These are phyloP conservation scores for Coenonympha glycerion DNA, from an alignment of 2,888 invertebrate genomes.

Conservation along the genomic window DNA sequence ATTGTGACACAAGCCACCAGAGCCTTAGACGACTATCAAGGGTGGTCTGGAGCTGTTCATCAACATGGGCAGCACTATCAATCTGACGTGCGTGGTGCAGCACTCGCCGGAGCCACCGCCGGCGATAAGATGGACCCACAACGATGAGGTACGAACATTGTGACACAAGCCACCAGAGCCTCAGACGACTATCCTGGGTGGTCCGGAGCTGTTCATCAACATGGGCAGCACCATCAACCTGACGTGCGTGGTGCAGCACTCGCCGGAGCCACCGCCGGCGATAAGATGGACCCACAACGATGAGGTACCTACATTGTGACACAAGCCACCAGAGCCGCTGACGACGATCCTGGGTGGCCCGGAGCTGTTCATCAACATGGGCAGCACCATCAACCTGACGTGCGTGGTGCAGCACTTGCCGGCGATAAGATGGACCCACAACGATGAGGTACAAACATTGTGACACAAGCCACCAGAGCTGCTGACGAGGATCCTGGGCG, in stretches of 20 bases:
- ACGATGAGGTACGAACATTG: constrained; percentile 81
- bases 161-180: no score
- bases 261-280: constrained; percentile 89
- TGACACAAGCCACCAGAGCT: constrained; percentile 78
- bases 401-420: constrained; percentile 89
- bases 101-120: constrained; percentile 92
- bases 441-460: constrained; percentile 81
- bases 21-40: constrained; percentile 85
- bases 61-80: constrained; percentile 87
- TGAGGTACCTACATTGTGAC: constrained; percentile 78
- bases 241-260: constrained; percentile 87
- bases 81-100: constrained; percentile 86
- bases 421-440: constrained; percentile 91
- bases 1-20: constrained; percentile 63
- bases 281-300: constrained; percentile 93
- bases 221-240: constrained; percentile 87
- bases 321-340: constrained; percentile 56
- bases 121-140: constrained; percentile 91
- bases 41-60: constrained; percentile 87
- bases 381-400: constrained; percentile 87
- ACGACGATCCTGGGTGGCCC: constrained; percentile 86
- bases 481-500: constrained; percentile 86
- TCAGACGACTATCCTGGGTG: constrained; percentile 85
- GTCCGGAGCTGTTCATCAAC: constrained; percentile 87
- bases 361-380: constrained; percentile 86